These are phyloP conservation scores for Trachemys scripta DNA, from an alignment of 2,113 vertebrate genomes.

Conservation along the genomic window DNA sequence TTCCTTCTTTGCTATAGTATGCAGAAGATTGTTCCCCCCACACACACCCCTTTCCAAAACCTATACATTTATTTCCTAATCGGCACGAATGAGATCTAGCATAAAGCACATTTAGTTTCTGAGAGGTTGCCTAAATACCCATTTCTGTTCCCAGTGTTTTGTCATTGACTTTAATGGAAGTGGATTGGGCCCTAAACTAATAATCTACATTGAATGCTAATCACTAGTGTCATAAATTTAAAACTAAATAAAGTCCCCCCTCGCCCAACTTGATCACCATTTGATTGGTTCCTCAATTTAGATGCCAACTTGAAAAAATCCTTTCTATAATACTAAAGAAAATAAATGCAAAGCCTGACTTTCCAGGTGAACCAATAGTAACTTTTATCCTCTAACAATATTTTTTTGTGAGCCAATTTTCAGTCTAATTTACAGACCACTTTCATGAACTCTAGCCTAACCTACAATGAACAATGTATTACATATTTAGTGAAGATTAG, in stretches of 20 bases:
- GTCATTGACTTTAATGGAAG: neutral
- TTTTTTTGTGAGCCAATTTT: neutral
- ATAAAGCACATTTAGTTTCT: neutral
- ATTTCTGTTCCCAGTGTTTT: neutral
- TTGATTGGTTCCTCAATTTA: neutral
- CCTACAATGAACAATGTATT: too few species aligned
- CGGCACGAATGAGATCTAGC: neutral
- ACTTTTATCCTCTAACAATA: accelerated
- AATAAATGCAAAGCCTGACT: neutral
- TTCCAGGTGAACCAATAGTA: neutral
- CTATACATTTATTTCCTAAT: neutral
- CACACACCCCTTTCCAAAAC: neutral
- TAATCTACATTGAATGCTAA: neutral
- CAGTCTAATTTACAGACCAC: too few species aligned
- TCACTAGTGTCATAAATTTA: neutral
- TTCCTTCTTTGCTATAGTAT: neutral
- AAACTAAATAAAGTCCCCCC: neutral
- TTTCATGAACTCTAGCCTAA: too few species aligned
- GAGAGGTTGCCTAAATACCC: neutral
- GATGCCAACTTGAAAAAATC: neutral
- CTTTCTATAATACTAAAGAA: neutral
- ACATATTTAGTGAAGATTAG: too few species aligned
- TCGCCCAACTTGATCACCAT: neutral
- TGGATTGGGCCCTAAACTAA: neutral
- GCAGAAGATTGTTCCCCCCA: neutral